Conservation (phyloP, 1,140 invertebrate species). For the Drosophila eugracilis region DNA sequence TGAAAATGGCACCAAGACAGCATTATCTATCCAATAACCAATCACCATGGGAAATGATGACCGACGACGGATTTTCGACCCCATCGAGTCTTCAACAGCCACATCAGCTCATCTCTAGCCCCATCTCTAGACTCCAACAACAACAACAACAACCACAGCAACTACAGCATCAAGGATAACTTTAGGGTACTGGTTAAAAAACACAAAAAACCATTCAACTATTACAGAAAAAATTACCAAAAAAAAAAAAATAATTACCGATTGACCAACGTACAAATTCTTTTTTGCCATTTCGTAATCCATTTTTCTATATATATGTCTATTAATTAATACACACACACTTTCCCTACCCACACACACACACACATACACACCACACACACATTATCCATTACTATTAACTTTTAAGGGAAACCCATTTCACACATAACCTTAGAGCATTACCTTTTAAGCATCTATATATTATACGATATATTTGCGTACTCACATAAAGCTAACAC, state of each 20-base stretch:
- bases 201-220: slow-evolving; percentile 40
- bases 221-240: slow-evolving; percentile 38
- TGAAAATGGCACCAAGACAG: slow-evolving; percentile 3
- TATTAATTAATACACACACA: slow-evolving; percentile 42
- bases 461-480: slow-evolving; percentile 17
- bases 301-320: slow-evolving; percentile 46
- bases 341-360: background rate
- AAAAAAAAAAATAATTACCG: slow-evolving; percentile 42
- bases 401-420: slow-evolving; percentile 40
- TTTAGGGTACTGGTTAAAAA: slow-evolving; percentile 73
- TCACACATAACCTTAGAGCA: slow-evolving; percentile 34
- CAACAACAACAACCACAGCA: slow-evolving; percentile 17
- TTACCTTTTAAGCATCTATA: slow-evolving; percentile 33
- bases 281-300: slow-evolving; percentile 56
- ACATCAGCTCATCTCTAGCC: slow-evolving; percentile 38
- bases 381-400: slow-evolving; percentile 29
- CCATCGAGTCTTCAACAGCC: slow-evolving; percentile 33
- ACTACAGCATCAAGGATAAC: slow-evolving; percentile 44
- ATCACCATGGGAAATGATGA: slow-evolving; percentile 30
- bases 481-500: slow-evolving; percentile 31
- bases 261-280: slow-evolving; percentile 43
- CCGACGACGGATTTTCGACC: slow-evolving; percentile 23
- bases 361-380: slow-evolving; percentile 23
- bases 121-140: slow-evolving; percentile 30
- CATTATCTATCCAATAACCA: slow-evolving; percentile 8